Percentiles rank a stretch among this genome's conserved stretches.
Evolutionary conservation across 2,797 vertebrate genomes (phyloP).

Genomic region (Enteromius argenteus): DNA sequence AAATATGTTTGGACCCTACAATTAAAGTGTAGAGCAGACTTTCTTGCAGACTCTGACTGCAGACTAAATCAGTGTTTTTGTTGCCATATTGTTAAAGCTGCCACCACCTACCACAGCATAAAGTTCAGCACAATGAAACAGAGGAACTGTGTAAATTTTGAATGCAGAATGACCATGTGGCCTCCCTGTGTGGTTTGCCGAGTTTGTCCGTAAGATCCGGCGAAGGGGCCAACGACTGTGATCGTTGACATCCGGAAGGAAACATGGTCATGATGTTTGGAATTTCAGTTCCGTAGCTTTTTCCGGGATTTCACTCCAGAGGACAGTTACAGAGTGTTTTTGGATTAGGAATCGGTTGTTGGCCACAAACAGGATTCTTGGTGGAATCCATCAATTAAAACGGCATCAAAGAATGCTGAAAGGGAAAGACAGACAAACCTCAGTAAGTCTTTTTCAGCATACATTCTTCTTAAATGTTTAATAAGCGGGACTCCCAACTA

Average conservation of each 20-base stretch:
- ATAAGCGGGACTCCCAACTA: background rate
- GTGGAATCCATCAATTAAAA: conserved; percentile 31
- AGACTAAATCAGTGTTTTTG: conserved; percentile 8
- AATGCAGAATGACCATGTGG: conserved; percentile 33
- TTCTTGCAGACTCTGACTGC: background rate
- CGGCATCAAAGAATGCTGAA: conserved; percentile 10
- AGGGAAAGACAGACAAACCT: background rate
- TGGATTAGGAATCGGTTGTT: background rate
- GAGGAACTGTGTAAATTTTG: conserved; percentile 20
- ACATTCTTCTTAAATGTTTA: background rate
- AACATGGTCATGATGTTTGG: conserved; percentile 49
- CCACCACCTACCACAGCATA: conserved; percentile 28
- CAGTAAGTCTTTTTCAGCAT: background rate
- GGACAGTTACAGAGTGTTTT: background rate
- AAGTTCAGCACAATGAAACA: conserved; percentile 43
- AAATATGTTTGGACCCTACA: background rate
- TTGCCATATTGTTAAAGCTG: conserved; percentile 34
- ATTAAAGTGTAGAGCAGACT: background rate
- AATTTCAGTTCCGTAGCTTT: conserved; percentile 47
- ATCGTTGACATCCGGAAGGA: conserved; percentile 46
- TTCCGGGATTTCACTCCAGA: conserved; percentile 27
- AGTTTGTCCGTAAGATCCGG: conserved; percentile 49
- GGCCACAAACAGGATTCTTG: conserved; percentile 9
- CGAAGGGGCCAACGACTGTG: background rate
- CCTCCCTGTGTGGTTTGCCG: conserved; percentile 46